Evolutionary conservation across 2,113 vertebrate species (phyloP).

Genomic region (Ochotona princeps): DNA sequence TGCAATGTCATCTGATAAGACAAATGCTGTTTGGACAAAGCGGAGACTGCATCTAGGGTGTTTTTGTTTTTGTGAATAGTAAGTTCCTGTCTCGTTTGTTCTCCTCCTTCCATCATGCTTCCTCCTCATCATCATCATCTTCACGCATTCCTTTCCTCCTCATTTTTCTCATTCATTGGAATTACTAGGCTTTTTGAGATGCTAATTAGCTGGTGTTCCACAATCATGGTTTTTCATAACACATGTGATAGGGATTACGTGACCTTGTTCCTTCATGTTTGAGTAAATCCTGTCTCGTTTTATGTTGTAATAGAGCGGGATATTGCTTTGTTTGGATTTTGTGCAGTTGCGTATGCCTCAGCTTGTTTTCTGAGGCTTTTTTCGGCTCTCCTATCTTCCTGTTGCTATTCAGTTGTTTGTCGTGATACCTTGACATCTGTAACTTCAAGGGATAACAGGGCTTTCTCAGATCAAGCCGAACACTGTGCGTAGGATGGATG

Average conservation of each 20-base stretch:
- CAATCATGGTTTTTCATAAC: not conserved
- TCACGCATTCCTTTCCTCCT: no score
- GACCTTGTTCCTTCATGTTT: not conserved
- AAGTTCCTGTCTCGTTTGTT: not conserved
- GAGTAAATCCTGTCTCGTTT: constrained; percentile 46
- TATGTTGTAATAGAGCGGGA: not conserved
- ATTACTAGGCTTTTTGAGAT: not conserved
- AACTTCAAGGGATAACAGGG: not conserved
- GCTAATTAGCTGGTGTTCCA: not conserved
- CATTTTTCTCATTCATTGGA: constrained; percentile 7
- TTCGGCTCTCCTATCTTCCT: not conserved
- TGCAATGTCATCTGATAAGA: constrained; percentile 41
- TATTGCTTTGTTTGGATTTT: not conserved
- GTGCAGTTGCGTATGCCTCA: not conserved
- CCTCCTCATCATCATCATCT: no score
- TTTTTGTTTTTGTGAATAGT: not conserved
- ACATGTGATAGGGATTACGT: not conserved
- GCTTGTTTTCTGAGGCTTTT: not conserved
- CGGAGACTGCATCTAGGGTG: not conserved
- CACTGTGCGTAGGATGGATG: not conserved
- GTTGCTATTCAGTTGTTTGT: not conserved
- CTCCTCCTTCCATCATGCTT: no score
- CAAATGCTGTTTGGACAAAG: not conserved
- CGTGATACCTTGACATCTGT: not conserved
- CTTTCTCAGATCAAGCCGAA: not conserved